phyloP scores from a whole-genome alignment of 2,113 vertebrate species.

The Danionella cerebrum region DNA sequence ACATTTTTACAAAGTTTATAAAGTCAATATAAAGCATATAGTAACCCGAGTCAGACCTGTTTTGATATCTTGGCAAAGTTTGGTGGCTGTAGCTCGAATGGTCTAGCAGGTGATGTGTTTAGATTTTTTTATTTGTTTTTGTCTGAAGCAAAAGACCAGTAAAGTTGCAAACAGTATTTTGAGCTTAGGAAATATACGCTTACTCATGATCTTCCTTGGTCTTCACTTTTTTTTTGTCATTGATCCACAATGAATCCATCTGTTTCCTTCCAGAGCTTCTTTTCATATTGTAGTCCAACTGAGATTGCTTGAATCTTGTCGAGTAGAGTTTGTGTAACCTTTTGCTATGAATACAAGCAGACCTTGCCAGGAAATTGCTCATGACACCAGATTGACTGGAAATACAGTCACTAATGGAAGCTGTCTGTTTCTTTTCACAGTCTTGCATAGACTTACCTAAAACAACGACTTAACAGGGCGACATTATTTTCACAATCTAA shows the following conservation, averaged over 20 bases:
- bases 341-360: slow-evolving; percentile 39
- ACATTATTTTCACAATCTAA: too few relatives aligned
- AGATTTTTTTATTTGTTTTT: too few relatives aligned
- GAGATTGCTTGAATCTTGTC: slow-evolving; percentile 28
- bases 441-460: neutral
- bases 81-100: too few relatives aligned
- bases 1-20: too few relatives aligned
- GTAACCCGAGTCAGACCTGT: too few relatives aligned
- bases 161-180: too few relatives aligned
- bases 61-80: too few relatives aligned
- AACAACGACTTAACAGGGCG: too few relatives aligned
- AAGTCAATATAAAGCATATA: too few relatives aligned
- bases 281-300: slow-evolving; percentile 11
- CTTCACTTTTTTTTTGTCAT: neutral
- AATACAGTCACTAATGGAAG: slow-evolving; percentile 31
- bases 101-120: too few relatives aligned
- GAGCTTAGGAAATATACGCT: neutral
- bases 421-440: neutral
- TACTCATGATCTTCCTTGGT: neutral
- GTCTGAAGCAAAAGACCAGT: too few relatives aligned
- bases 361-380: slow-evolving; percentile 50
- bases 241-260: neutral
- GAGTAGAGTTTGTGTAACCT: slow-evolving; percentile 40
- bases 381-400: slow-evolving; percentile 40
- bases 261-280: neutral